Evolutionary conservation across 2,888 invertebrate species (phyloP).

Genomic region (Sphaeridia pumilis): DNA sequence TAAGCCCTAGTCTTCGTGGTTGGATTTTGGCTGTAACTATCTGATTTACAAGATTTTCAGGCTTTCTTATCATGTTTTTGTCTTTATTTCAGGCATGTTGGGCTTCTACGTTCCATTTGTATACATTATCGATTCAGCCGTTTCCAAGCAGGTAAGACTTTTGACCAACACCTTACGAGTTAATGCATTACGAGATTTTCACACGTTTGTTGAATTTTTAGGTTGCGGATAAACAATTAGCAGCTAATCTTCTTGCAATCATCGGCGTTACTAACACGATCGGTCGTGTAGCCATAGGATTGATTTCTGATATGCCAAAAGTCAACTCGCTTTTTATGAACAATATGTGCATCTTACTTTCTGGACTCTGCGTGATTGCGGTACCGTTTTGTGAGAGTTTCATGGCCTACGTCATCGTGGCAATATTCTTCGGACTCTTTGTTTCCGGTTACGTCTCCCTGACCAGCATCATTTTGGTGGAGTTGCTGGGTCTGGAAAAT

Average conservation of each 20-base stretch:
- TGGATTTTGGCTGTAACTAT: too few species aligned
- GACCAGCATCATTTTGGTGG: slow-evolving; percentile 94
- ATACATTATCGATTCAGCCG: slow-evolving; percentile 75
- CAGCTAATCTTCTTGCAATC: slow-evolving; percentile 22
- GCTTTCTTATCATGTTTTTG: too few species aligned
- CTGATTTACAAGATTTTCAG: too few species aligned
- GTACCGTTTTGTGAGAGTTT: slow-evolving; percentile 75
- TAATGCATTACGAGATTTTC: neutral
- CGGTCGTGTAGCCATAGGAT: slow-evolving; percentile 43
- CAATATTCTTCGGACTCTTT: slow-evolving; percentile 81
- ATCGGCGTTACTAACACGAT: slow-evolving; percentile 64
- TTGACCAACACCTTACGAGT: neutral
- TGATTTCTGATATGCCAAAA: slow-evolving; percentile 42
- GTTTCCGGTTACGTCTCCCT: slow-evolving; percentile 92
- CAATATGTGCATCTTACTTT: slow-evolving; percentile 79
- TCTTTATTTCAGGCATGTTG: too few species aligned
- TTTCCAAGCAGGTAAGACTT: slow-evolving; percentile 50
- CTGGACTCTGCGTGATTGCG: slow-evolving; percentile 69
- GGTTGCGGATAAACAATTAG: slow-evolving; percentile 12
- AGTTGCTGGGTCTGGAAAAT: slow-evolving; percentile 86
- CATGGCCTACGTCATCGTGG: slow-evolving; percentile 61
- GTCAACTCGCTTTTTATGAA: slow-evolving; percentile 87
- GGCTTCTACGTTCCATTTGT: slow-evolving; percentile 95
- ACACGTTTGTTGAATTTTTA: neutral
- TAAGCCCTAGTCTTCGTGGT: too few species aligned